Evolutionary conservation across 2,113 vertebrate species (phyloP).

Genomic region (Dolichallabes microphthalmus): DNA sequence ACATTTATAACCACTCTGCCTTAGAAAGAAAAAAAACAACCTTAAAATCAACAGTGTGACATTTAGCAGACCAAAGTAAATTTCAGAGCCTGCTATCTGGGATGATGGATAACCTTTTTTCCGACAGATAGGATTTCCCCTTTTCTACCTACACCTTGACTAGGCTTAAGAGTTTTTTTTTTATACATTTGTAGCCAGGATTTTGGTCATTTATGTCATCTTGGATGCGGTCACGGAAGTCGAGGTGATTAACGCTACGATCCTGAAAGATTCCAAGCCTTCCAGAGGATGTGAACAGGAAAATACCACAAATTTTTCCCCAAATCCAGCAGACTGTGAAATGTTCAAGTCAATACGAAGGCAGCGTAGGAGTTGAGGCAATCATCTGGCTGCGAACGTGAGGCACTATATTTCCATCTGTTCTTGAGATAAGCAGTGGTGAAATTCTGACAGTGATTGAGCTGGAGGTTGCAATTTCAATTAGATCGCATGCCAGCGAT

Average conservation of each 20-base stretch:
- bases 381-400: neutral
- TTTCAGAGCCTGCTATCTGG: neutral
- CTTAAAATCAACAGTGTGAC: conserved; percentile 4
- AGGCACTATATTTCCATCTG: neutral
- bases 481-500: neutral
- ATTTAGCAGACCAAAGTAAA: neutral
- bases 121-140: neutral
- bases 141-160: neutral
- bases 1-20: neutral
- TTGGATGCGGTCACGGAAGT: neutral
- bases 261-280: neutral
- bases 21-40: neutral
- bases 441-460: neutral
- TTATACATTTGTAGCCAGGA: neutral
- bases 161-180: neutral
- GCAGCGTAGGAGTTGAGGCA: neutral
- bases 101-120: neutral
- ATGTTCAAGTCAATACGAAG: neutral
- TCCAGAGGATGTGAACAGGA: neutral
- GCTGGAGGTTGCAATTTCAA: neutral
- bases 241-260: neutral
- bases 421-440: neutral
- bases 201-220: neutral
- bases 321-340: neutral
- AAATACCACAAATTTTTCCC: neutral